These are phyloP conservation scores for Herpetotheres cachinnans DNA, from an alignment of 2,113 vertebrate genomes.

Conservation along the genomic window DNA sequence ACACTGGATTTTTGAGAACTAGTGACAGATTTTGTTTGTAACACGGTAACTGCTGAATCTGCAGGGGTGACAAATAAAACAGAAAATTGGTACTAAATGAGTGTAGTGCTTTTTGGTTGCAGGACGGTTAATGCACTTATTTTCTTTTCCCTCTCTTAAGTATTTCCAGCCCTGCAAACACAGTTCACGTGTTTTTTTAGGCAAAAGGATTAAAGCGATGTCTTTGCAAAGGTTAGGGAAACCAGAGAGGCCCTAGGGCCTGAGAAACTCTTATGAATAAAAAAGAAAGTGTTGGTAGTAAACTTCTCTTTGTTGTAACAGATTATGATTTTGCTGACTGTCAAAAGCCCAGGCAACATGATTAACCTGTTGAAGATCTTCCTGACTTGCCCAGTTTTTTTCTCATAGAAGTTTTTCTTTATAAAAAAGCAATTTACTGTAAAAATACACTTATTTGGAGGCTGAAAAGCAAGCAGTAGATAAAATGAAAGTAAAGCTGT, in stretches of 20 bases:
- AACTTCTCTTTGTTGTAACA: background rate
- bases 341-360: background rate
- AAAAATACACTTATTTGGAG: background rate
- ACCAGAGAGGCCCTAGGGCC: background rate
- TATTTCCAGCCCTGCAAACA: background rate
- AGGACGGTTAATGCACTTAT: background rate
- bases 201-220: background rate
- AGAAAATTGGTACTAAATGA: background rate
- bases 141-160: background rate
- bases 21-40: background rate
- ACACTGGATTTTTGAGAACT: background rate
- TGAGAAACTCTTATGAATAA: background rate
- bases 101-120: background rate
- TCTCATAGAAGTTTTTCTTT: background rate
- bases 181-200: background rate
- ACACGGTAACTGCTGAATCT: background rate
- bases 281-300: background rate
- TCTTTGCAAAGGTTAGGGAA: background rate
- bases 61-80: background rate
- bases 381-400: background rate
- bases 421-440: background rate
- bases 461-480: background rate
- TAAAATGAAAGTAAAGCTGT: background rate
- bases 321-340: background rate
- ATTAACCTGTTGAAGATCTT: constrained; percentile 1